These are phyloP conservation scores for Murina feae DNA, from an alignment of 2,113 vertebrate species.

Conservation along the genomic window DNA sequence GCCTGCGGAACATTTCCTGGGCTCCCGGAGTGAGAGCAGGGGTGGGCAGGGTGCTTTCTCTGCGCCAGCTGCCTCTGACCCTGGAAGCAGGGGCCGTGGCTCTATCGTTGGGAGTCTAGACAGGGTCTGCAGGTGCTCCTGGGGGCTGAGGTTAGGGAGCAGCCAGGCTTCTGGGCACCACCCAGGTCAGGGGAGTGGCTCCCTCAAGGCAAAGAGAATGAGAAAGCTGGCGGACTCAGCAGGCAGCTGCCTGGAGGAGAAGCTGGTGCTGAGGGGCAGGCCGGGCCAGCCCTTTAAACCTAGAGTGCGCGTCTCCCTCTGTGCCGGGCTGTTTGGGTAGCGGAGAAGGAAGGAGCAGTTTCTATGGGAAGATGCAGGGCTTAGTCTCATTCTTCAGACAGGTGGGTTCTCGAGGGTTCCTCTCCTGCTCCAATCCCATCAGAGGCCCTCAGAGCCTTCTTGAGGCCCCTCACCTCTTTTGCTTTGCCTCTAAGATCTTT, in stretches of 20 bases:
- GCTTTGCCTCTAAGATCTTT: neutral
- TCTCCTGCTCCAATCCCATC: neutral
- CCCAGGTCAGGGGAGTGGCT: neutral
- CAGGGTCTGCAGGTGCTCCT: neutral
- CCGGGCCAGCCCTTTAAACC: neutral
- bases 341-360: neutral
- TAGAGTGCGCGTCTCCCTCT: neutral
- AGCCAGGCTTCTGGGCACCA: neutral
- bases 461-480: neutral
- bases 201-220: neutral
- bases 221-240: neutral
- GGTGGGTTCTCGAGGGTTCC: neutral
- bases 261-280: neutral
- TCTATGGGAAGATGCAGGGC: neutral
- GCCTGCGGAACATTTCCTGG: neutral
- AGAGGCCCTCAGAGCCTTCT: neutral
- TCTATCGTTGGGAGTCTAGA: too few relatives aligned
- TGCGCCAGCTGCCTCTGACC: neutral
- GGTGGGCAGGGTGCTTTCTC: fast-evolving
- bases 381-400: neutral
- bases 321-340: neutral
- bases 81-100: neutral
- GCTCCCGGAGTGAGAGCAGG: neutral
- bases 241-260: neutral
- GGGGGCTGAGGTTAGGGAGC: neutral